These are phyloP conservation scores for Himalopsyche anomala DNA, from an alignment of 2,888 invertebrate genomes.

Conservation along the genomic window DNA sequence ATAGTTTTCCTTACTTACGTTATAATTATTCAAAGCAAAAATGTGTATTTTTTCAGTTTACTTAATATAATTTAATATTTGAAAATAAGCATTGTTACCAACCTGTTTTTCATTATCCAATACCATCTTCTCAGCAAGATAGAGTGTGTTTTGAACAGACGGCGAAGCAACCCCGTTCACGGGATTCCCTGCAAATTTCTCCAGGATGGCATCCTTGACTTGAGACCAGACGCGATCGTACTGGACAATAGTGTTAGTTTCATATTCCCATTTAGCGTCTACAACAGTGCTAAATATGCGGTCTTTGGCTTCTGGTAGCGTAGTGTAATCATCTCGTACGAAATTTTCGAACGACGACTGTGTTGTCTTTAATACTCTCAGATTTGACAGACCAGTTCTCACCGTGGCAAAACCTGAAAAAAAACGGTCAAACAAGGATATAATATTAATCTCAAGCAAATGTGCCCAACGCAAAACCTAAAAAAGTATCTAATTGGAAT, in stretches of 20 bases:
- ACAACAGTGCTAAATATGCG: conserved; percentile 87
- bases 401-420: conserved; percentile 77
- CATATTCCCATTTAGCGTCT: conserved; percentile 85
- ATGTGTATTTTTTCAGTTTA: too few species aligned
- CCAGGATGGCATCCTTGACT: conserved; percentile 83
- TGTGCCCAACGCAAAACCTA: too few species aligned
- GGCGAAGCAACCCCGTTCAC: conserved; percentile 84
- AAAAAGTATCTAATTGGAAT: too few species aligned
- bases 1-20: too few species aligned
- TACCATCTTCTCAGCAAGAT: conserved; percentile 82
- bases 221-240: conserved; percentile 84
- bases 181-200: conserved; percentile 86
- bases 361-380: conserved; percentile 87
- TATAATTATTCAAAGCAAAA: too few species aligned
- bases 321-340: conserved; percentile 86
- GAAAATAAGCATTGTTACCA: conserved; percentile 64
- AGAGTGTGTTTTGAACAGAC: conserved; percentile 88
- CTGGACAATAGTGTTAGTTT: conserved; percentile 79
- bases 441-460: too few species aligned
- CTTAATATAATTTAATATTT: not conserved
- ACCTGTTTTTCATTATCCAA: conserved; percentile 84
- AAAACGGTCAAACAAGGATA: too few species aligned
- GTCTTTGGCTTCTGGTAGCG: conserved; percentile 85
- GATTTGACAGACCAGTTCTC: conserved; percentile 82
- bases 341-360: conserved; percentile 89